These are phyloP conservation scores for Lycocorax pyrrhopterus DNA, from an alignment of 2,113 vertebrate genomes.

Conservation along the genomic window DNA sequence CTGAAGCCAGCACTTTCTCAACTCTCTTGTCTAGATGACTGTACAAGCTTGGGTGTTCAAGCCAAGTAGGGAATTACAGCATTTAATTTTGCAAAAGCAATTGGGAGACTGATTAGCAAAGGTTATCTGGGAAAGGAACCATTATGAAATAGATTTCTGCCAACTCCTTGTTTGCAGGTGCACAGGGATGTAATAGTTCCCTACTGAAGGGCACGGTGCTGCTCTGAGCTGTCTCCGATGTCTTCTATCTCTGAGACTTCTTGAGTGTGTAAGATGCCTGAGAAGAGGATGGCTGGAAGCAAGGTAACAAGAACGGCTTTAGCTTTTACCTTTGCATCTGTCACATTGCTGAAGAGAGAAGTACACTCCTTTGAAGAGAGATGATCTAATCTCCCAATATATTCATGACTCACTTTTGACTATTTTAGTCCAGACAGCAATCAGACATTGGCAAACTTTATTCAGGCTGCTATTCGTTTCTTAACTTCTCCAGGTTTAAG, in stretches of 20 bases:
- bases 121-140: slow-evolving; percentile 1
- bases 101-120: background rate
- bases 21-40: background rate
- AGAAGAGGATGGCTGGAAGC: background rate
- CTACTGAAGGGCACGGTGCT: background rate
- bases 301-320: accelerated
- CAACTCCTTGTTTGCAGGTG: background rate
- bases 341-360: background rate
- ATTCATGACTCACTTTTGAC: background rate
- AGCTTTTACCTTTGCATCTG: background rate
- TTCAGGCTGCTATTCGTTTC: background rate
- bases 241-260: background rate
- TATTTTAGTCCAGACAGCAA: background rate
- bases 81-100: slow-evolving; percentile 21
- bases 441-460: background rate
- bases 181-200: background rate
- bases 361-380: background rate
- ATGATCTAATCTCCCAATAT: background rate
- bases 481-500: background rate
- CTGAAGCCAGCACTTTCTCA: background rate
- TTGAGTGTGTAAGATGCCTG: background rate
- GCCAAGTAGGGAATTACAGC: background rate
- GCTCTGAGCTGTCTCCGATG: accelerated
- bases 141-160: background rate
- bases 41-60: background rate